Percentiles rank a stretch among this genome's conserved stretches.
These are phyloP conservation scores for Artemia sinica DNA, from an alignment of 2,888 invertebrate species.

Conservation along the genomic window DNA sequence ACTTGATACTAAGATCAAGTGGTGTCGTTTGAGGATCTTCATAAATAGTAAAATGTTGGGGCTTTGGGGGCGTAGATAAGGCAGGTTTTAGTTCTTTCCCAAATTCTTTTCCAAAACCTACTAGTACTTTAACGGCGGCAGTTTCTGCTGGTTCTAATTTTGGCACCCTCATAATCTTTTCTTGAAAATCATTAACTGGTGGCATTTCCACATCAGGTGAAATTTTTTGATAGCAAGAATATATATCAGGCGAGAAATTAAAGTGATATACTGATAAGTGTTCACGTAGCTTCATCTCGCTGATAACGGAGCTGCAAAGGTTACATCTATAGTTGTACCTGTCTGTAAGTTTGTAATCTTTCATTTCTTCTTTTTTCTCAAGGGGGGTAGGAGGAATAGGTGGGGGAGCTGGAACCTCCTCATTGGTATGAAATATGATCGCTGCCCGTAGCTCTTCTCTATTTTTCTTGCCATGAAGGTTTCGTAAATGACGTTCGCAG, in stretches of 20 bases:
- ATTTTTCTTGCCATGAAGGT: conserved; percentile 62
- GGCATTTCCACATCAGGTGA: neutral
- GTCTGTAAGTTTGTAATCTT: conserved; percentile 23
- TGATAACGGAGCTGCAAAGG: neutral
- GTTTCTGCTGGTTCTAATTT: conserved; percentile 15
- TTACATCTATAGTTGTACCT: conserved; percentile 9
- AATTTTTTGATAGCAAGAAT: neutral
- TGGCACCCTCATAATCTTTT: neutral
- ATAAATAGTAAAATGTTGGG: neutral
- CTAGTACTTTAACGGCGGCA: conserved; percentile 10
- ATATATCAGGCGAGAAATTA: conserved; percentile 5
- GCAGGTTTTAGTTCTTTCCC: neutral
- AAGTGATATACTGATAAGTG: conserved; percentile 6
- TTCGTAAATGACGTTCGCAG: conserved; percentile 82
- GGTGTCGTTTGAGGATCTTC: conserved; percentile 31
- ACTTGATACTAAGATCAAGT: conserved; percentile 57
- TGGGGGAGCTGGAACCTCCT: conserved; percentile 37
- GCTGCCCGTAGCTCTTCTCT: conserved; percentile 73
- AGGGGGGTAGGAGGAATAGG: conserved; percentile 24
- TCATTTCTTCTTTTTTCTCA: conserved; percentile 29
- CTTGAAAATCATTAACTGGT: neutral
- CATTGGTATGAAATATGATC: conserved; percentile 69
- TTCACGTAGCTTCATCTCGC: neutral
- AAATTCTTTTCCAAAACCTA: neutral
- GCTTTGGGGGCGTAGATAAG: neutral